Evolutionary conservation across 2,888 invertebrate species (phyloP).

Genomic region (Meganola albula): DNA sequence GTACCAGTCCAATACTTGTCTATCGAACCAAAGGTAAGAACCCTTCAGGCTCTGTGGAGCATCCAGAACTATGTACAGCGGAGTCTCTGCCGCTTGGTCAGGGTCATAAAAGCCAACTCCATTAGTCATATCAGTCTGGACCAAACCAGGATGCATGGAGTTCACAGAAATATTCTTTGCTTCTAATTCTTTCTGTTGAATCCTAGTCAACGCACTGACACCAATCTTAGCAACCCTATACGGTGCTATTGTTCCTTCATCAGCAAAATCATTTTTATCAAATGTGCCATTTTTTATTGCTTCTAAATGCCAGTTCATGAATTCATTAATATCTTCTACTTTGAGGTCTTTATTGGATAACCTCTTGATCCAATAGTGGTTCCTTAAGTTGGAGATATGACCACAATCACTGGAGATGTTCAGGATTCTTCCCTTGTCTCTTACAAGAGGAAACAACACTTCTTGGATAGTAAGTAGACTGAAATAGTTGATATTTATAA

Average conservation of each 20-base stretch:
- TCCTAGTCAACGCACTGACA: slow-evolving; percentile 80
- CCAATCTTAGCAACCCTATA: slow-evolving; percentile 86
- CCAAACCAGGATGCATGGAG: slow-evolving; percentile 84
- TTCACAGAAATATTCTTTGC: slow-evolving; percentile 78
- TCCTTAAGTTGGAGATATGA: slow-evolving; percentile 76
- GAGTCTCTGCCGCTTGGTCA: slow-evolving; percentile 77
- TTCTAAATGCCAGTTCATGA: slow-evolving; percentile 81
- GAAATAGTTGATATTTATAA: slow-evolving; percentile 82
- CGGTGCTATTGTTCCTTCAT: slow-evolving; percentile 75
- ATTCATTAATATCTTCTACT: slow-evolving; percentile 49
- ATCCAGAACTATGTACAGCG: slow-evolving; percentile 72
- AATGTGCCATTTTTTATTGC: slow-evolving; percentile 43
- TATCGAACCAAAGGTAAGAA: slow-evolving; percentile 81
- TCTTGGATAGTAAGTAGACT: slow-evolving; percentile 80
- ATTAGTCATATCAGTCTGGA: slow-evolving; percentile 86
- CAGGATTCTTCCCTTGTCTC: slow-evolving; percentile 82
- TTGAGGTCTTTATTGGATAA: slow-evolving; percentile 45
- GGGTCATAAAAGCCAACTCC: slow-evolving; percentile 76
- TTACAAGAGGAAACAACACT: slow-evolving; percentile 81
- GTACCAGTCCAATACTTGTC: slow-evolving; percentile 76
- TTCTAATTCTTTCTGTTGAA: slow-evolving; percentile 80
- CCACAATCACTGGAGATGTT: slow-evolving; percentile 85
- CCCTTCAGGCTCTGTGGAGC: slow-evolving; percentile 77
- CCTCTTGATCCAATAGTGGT: slow-evolving; percentile 51
- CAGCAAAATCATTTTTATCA: slow-evolving; percentile 43